Percentiles rank a stretch among this genome's conserved stretches.
phyloP scores from a whole-genome alignment of 2,888 invertebrate genomes.

The Notodonta ziczac region DNA sequence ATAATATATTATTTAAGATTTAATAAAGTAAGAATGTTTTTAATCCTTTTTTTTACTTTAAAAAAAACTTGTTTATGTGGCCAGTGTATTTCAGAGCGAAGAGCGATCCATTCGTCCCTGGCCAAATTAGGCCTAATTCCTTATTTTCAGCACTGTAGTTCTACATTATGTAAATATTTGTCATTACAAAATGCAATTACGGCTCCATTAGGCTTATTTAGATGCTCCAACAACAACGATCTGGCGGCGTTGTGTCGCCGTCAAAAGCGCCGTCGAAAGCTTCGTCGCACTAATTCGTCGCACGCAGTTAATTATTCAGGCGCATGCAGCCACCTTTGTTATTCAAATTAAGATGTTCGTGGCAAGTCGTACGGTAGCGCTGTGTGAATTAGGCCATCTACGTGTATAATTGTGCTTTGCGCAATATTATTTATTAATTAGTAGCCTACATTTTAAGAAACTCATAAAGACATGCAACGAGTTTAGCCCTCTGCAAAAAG shows the following conservation, averaged over 20 bases:
- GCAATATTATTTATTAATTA: not conserved
- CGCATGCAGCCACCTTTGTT: slow-evolving; percentile 71
- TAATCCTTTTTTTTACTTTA: no score
- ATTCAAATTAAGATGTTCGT: slow-evolving; percentile 63
- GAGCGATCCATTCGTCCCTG: no score
- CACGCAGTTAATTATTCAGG: slow-evolving; percentile 65
- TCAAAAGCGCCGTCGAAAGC: slow-evolving; percentile 27
- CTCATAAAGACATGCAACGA: no score
- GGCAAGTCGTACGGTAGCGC: slow-evolving; percentile 33
- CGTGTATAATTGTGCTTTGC: not conserved
- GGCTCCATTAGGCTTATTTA: slow-evolving; percentile 23
- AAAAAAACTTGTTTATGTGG: no score
- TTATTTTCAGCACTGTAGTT: not conserved
- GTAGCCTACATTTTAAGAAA: not conserved
- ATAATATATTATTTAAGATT: no score
- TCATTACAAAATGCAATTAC: not conserved
- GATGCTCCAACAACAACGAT: slow-evolving; percentile 14
- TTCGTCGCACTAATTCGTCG: slow-evolving; percentile 47
- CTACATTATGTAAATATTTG: not conserved
- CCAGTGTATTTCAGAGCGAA: no score
- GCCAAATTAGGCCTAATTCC: not conserved
- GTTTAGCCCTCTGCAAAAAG: no score
- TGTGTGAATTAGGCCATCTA: slow-evolving; percentile 21
- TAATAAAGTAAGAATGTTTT: no score
- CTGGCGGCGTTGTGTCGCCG: slow-evolving; percentile 6